Conservation (phyloP, 2,113 vertebrate genomes). For the Actenoides hombroni region DNA sequence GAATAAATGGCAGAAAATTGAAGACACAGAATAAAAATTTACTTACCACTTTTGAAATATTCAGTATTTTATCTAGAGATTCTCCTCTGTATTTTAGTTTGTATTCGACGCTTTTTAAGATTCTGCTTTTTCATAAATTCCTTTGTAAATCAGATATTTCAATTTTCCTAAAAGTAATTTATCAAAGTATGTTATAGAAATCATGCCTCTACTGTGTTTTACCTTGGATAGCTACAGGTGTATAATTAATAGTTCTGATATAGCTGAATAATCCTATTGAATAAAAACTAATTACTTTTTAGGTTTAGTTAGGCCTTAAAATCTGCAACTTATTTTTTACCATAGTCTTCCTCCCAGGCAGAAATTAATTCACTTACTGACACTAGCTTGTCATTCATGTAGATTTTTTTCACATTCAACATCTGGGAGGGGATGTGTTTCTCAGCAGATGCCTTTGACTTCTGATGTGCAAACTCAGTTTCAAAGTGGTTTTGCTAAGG, state of each 20-base stretch:
- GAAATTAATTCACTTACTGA: not conserved
- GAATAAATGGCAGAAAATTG: not conserved
- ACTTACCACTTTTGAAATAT: not conserved
- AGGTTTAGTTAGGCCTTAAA: not conserved
- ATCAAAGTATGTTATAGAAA: not conserved
- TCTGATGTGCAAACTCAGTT: not conserved
- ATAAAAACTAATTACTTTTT: not conserved
- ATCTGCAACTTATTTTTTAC: not conserved
- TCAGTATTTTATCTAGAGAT: not conserved
- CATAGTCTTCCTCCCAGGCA: not conserved
- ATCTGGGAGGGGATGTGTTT: not conserved
- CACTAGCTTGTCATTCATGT: not conserved
- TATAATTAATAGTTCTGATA: not conserved
- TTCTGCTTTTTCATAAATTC: not conserved
- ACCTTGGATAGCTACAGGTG: too few species aligned
- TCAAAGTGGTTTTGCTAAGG: not conserved
- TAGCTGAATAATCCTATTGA: not conserved
- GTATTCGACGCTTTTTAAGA: not conserved
- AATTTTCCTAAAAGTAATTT: not conserved
- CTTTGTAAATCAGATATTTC: not conserved
- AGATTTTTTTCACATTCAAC: not conserved
- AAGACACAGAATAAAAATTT: not conserved
- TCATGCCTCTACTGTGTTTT: not conserved
- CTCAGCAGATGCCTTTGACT: not conserved
- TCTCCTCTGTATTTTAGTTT: not conserved